Conservation (phyloP, 2,797 vertebrate species). For the Rachycentron canadum region DNA sequence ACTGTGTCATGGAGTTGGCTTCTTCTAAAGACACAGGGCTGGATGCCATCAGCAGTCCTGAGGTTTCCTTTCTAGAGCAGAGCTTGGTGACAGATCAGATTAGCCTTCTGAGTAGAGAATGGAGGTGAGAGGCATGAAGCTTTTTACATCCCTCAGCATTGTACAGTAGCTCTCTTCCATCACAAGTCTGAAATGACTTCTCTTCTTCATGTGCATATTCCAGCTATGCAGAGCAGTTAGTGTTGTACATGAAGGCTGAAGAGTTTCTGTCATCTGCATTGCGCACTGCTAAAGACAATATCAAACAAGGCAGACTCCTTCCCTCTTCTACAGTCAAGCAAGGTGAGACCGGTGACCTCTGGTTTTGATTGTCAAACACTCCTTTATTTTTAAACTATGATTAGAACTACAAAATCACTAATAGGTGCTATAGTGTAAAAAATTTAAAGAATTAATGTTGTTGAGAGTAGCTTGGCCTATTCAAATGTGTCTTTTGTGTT, state of each 20-base stretch:
- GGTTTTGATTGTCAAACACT: background rate
- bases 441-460: background rate
- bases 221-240: conserved; percentile 95
- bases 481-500: background rate
- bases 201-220: conserved; percentile 35
- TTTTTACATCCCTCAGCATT: background rate
- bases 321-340: conserved; percentile 94
- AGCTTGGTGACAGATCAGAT: conserved; percentile 97
- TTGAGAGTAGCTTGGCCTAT: background rate
- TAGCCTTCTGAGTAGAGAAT: conserved; percentile 94
- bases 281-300: conserved; percentile 91
- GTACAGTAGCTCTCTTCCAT: background rate
- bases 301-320: conserved; percentile 90
- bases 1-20: conserved; percentile 93
- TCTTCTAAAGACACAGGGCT: conserved; percentile 86
- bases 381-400: background rate
- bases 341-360: conserved; percentile 81
- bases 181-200: background rate
- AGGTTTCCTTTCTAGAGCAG: conserved; percentile 91
- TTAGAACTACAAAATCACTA: too few relatives aligned
- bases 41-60: conserved; percentile 76
- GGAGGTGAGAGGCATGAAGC: conserved; percentile 88
- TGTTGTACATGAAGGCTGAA: conserved; percentile 95
- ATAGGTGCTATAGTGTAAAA: background rate
- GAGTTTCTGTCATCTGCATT: conserved; percentile 92